phyloP scores from a whole-genome alignment of 2,113 vertebrate genomes.

The Microcebus ravelobensis region DNA sequence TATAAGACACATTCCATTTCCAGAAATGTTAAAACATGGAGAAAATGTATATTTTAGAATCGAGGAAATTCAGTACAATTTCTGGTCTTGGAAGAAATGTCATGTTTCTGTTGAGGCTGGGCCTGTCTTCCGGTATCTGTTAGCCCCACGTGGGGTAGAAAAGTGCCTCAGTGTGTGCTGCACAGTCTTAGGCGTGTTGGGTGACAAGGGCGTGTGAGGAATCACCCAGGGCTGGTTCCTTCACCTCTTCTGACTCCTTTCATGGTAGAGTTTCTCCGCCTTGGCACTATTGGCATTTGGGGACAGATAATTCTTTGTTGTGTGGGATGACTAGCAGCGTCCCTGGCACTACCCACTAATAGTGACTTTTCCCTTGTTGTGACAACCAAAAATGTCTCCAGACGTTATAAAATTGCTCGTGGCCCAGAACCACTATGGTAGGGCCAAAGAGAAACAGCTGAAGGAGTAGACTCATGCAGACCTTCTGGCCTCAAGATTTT shows the following conservation, averaged over 20 bases:
- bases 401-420: not conserved
- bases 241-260: not conserved
- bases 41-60: not conserved
- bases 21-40: not conserved
- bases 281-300: not conserved
- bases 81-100: not conserved
- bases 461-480: not conserved
- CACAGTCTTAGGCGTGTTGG: not conserved
- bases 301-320: not conserved
- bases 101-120: not conserved
- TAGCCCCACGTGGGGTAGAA: rapidly evolving
- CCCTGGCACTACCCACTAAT: not conserved
- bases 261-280: not conserved
- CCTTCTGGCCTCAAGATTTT: not conserved
- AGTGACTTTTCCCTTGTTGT: not conserved
- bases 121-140: not conserved
- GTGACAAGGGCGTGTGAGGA: not conserved
- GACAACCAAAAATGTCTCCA: not conserved
- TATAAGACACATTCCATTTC: not conserved
- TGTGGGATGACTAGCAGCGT: not conserved
- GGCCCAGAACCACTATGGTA: not conserved
- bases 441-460: not conserved
- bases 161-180: too few species aligned
- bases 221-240: not conserved
- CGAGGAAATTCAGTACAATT: not conserved